A percentile compares a stretch with the other conserved stretches of the same genome.
These are phyloP conservation scores for Myotis myotis DNA, from an alignment of 2,797 vertebrate genomes.

Conservation along the genomic window DNA sequence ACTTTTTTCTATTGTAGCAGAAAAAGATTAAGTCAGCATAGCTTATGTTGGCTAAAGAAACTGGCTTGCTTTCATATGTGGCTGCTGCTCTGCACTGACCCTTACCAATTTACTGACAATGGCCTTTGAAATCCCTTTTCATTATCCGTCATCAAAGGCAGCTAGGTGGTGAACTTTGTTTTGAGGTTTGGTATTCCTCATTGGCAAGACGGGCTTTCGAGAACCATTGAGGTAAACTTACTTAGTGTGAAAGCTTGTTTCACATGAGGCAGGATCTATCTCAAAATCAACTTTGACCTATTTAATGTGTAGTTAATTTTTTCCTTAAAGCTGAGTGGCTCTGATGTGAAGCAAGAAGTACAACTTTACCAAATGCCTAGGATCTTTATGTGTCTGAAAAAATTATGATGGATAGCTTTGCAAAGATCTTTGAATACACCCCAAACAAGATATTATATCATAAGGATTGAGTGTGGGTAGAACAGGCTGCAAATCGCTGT, in stretches of 20 bases:
- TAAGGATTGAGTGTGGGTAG: background rate
- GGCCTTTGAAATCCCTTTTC: constrained; percentile 73
- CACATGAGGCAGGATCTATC: background rate
- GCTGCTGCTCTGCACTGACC: constrained; percentile 69
- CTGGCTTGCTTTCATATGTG: constrained; percentile 60
- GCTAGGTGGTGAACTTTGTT: constrained; percentile 52
- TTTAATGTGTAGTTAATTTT: background rate
- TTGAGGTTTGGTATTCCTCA: constrained; percentile 45
- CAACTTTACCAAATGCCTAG: background rate
- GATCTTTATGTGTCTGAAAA: background rate
- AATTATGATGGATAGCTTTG: background rate
- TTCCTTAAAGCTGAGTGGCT: background rate
- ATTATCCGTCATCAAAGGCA: constrained; percentile 79
- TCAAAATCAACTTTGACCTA: background rate
- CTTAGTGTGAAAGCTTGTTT: background rate
- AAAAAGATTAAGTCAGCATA: constrained; percentile 42
- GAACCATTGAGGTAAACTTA: background rate
- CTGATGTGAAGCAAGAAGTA: background rate
- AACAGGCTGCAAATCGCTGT: background rate
- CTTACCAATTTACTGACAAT: constrained; percentile 74
- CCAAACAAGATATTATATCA: background rate
- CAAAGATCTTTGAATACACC: background rate
- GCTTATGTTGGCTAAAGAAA: constrained; percentile 70
- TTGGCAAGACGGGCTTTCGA: background rate
- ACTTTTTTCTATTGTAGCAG: constrained; percentile 74